Percentiles rank a stretch among this genome's conserved stretches.
phyloP scores from a whole-genome alignment of 2,113 vertebrate genomes.

The Oxygymnocypris stewartii region DNA sequence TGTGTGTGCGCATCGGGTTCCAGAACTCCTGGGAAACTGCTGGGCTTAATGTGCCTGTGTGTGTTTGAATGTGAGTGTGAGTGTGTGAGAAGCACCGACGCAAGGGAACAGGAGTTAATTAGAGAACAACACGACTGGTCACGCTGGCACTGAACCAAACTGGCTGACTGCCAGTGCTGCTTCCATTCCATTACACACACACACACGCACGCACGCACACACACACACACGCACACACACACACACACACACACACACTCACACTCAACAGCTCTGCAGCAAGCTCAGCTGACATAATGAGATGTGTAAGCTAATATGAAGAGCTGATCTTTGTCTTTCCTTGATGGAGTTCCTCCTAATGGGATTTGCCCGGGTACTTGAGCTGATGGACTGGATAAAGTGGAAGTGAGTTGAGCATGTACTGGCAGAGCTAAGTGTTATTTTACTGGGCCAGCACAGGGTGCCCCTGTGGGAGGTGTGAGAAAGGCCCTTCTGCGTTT shows the following conservation, averaged over 20 bases:
- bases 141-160: constrained; percentile 62
- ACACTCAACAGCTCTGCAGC: constrained; percentile 7
- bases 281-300: constrained; percentile 59
- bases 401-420: constrained; percentile 63
- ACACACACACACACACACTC: constrained; percentile 19
- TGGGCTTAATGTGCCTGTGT: constrained; percentile 34
- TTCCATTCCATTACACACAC: constrained; percentile 49
- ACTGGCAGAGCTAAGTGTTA: constrained; percentile 65
- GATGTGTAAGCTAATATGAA: constrained; percentile 68
- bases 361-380: constrained; percentile 62
- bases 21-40: constrained; percentile 33
- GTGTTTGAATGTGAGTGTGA: constrained; percentile 30
- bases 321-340: constrained; percentile 56
- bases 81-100: constrained; percentile 41
- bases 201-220: constrained; percentile 43
- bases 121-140: constrained; percentile 53
- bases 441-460: constrained; percentile 57
- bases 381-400: constrained; percentile 67
- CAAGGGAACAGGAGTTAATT: constrained; percentile 61
- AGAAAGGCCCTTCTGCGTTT: constrained; percentile 10
- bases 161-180: constrained; percentile 59
- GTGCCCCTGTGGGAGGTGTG: constrained; percentile 23
- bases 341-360: constrained; percentile 59
- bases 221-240: constrained; percentile 47
- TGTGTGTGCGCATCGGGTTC: constrained; percentile 10